phyloP scores from a whole-genome alignment of 1,140 invertebrate species.

The Platorchestia sp. region DNA sequence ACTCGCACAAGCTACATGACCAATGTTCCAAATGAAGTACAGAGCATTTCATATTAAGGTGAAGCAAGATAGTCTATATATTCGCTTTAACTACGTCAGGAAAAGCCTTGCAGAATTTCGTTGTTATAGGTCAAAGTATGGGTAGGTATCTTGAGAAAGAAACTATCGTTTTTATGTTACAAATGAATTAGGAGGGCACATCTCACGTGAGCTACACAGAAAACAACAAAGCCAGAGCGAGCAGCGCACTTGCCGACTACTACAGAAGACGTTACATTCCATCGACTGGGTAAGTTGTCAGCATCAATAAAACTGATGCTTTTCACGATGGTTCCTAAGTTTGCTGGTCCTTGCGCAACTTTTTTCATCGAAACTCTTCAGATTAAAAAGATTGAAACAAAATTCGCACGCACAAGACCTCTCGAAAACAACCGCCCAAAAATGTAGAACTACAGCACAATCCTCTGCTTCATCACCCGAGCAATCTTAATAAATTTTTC shows the following conservation, averaged over 20 bases:
- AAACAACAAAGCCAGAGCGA: not conserved
- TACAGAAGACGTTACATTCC: not conserved
- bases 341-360: not conserved
- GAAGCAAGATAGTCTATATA: not conserved
- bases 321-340: not conserved
- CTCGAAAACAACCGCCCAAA: not conserved
- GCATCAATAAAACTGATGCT: constrained; percentile 36
- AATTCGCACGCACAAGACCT: not conserved
- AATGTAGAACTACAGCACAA: not conserved
- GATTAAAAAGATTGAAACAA: not conserved
- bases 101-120: not conserved
- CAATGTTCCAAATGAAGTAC: not conserved
- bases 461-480: not conserved
- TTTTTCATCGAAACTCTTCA: not conserved
- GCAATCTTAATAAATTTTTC: not conserved
- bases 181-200: not conserved
- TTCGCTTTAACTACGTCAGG: not conserved
- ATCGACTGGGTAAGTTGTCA: not conserved
- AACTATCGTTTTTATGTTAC: not conserved
- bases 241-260: not conserved
- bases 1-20: not conserved
- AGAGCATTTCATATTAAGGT: not conserved
- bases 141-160: not conserved
- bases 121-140: not conserved
- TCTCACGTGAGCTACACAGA: not conserved